These are phyloP conservation scores for Diplolepis rosae DNA, from an alignment of 2,888 invertebrate species.

Conservation along the genomic window DNA sequence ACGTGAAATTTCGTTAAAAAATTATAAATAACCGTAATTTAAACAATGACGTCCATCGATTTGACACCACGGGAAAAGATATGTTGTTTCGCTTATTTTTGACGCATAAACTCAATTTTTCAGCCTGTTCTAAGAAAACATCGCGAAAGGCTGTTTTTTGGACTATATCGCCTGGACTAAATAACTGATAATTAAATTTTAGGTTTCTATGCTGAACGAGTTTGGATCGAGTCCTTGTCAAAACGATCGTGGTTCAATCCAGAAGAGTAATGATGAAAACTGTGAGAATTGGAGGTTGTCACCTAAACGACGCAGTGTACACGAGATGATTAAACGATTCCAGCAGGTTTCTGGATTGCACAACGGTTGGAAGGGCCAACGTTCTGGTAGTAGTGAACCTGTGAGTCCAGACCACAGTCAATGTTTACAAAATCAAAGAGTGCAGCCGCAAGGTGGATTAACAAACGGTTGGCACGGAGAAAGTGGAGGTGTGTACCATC, in stretches of 20 bases:
- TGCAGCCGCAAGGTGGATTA: slow-evolving; percentile 61
- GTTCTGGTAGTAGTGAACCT: slow-evolving; percentile 60
- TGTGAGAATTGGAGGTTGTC: slow-evolving; percentile 57
- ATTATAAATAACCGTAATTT: no score
- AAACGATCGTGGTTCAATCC: slow-evolving; percentile 50
- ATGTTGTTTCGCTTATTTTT: no score
- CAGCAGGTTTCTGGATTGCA: slow-evolving; percentile 67
- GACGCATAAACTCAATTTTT: no score
- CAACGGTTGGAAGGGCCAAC: slow-evolving; percentile 60
- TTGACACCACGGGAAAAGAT: no score
- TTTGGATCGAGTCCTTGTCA: slow-evolving; percentile 52
- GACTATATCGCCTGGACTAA: no score
- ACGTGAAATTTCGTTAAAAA: no score
- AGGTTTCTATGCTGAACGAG: slow-evolving; percentile 57
- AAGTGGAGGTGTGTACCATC: slow-evolving; percentile 49
- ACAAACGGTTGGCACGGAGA: slow-evolving; percentile 62
- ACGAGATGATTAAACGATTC: slow-evolving; percentile 71
- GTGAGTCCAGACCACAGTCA: slow-evolving; percentile 62
- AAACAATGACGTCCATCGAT: no score
- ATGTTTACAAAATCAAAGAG: slow-evolving; percentile 60
- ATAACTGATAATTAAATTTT: not conserved
- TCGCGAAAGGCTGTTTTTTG: no score
- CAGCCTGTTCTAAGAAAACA: no score
- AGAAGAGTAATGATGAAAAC: slow-evolving; percentile 54
- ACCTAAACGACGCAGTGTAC: slow-evolving; percentile 66